phyloP scores from a whole-genome alignment of 2,113 vertebrate genomes.

The Brachionichthys hirsutus region DNA sequence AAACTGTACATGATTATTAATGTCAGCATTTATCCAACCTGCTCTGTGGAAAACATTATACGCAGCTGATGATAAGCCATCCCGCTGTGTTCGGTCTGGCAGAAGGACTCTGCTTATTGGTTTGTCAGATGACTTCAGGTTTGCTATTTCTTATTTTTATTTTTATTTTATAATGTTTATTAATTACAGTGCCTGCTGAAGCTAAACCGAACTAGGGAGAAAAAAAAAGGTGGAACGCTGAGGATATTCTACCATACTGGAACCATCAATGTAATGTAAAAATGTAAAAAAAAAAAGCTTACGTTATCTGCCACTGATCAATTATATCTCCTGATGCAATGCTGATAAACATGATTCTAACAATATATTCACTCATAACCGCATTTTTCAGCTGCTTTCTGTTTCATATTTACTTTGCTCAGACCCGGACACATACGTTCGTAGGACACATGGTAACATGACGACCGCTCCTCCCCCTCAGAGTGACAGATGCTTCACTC shows the following conservation, averaged over 20 bases:
- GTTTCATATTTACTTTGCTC: conserved; percentile 25
- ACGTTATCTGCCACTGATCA: conserved; percentile 11
- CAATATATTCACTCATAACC: conserved; percentile 31
- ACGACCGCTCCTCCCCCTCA: conserved; percentile 2
- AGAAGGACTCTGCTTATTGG: conserved; percentile 18
- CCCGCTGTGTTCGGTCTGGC: not conserved
- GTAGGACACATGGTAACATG: conserved; percentile 47
- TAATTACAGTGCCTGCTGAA: conserved; percentile 26
- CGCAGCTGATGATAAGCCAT: conserved; percentile 10
- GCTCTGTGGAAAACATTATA: conserved; percentile 4
- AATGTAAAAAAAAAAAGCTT: conserved; percentile 11
- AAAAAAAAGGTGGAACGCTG: not conserved
- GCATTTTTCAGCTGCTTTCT: conserved; percentile 18
- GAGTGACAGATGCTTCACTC: conserved; percentile 68
- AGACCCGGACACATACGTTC: conserved; percentile 22
- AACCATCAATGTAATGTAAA: conserved; percentile 4
- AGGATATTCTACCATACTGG: conserved; percentile 5
- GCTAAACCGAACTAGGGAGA: conserved; percentile 26
- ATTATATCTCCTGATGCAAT: conserved; percentile 33
- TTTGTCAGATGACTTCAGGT: conserved; percentile 31
- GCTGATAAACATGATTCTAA: conserved; percentile 13
- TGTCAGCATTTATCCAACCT: conserved; percentile 38
- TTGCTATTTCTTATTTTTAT: conserved; percentile 19
- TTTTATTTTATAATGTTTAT: conserved; percentile 11
- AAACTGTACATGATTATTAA: conserved; percentile 32